Conservation (phyloP, 1,140 invertebrate genomes). For the Meteorus sp. region DNA sequence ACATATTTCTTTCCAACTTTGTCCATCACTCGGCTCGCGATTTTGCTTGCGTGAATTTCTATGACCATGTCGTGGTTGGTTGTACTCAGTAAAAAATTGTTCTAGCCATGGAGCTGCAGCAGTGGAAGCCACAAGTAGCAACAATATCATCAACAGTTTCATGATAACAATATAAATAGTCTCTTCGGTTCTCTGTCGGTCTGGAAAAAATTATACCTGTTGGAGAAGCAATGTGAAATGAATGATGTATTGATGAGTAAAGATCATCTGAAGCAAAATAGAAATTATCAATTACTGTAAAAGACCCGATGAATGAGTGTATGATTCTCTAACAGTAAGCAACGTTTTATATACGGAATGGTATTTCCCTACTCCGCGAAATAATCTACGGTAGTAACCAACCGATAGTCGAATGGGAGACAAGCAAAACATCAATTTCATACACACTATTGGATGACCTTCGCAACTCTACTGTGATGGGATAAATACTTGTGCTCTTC, state of each 20-base stretch:
- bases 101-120: slow-evolving; percentile 7
- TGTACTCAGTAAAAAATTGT: slow-evolving; percentile 7
- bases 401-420: too few relatives aligned
- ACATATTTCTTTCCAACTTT: slow-evolving; percentile 55
- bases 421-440: too few relatives aligned
- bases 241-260: too few relatives aligned
- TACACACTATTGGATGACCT: not conserved
- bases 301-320: not conserved
- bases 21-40: slow-evolving; percentile 45
- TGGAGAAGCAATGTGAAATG: too few relatives aligned
- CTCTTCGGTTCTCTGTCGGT: not conserved
- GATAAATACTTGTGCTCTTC: not conserved
- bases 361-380: slow-evolving; percentile 1
- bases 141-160: not conserved
- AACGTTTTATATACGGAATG: slow-evolving; percentile 3
- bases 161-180: not conserved
- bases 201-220: too few relatives aligned
- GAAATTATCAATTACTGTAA: not conserved
- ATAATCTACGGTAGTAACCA: slow-evolving; percentile 4
- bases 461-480: not conserved
- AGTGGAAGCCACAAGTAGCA: not conserved
- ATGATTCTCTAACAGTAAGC: not conserved
- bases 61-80: not conserved
- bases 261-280: not conserved
- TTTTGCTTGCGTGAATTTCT: slow-evolving; percentile 20